phyloP scores from a whole-genome alignment of 2,797 vertebrate genomes.

The Urophycis tenuis region DNA sequence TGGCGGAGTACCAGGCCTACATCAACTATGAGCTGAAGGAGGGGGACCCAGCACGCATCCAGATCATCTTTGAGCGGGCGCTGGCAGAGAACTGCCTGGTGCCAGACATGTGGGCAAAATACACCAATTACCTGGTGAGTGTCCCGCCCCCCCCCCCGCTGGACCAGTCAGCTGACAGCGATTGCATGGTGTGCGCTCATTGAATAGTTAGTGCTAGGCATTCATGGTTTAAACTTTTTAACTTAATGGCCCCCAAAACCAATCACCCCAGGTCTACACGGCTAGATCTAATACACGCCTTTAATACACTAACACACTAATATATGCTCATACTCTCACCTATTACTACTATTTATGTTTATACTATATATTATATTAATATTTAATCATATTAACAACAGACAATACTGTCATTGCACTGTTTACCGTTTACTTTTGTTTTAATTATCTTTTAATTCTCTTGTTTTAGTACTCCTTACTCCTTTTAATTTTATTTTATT shows the following conservation, averaged over 20 bases:
- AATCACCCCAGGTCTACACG: background rate
- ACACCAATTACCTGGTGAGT: conserved; percentile 90
- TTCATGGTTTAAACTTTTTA: background rate
- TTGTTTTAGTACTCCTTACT: too few relatives aligned
- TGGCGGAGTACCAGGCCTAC: conserved; percentile 89
- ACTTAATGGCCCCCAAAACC: background rate
- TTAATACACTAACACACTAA: too few relatives aligned
- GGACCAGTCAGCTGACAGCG: background rate
- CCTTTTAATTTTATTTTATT: too few relatives aligned
- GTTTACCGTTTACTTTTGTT: too few relatives aligned
- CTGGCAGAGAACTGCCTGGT: conserved; percentile 96
- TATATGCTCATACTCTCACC: too few relatives aligned
- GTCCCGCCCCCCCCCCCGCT: background rate
- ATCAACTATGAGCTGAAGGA: conserved; percentile 89
- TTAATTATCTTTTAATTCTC: too few relatives aligned
- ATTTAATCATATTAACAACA: too few relatives aligned
- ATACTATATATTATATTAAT: too few relatives aligned
- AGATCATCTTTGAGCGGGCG: conserved; percentile 87
- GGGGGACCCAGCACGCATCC: conserved; percentile 89
- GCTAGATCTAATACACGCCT: background rate
- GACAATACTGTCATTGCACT: too few relatives aligned
- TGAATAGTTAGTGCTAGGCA: background rate
- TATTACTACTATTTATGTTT: too few relatives aligned
- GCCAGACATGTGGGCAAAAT: conserved; percentile 93
- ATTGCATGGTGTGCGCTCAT: background rate